phyloP scores from a whole-genome alignment of 2,797 vertebrate species.

The Pangasius mekongensis region DNA sequence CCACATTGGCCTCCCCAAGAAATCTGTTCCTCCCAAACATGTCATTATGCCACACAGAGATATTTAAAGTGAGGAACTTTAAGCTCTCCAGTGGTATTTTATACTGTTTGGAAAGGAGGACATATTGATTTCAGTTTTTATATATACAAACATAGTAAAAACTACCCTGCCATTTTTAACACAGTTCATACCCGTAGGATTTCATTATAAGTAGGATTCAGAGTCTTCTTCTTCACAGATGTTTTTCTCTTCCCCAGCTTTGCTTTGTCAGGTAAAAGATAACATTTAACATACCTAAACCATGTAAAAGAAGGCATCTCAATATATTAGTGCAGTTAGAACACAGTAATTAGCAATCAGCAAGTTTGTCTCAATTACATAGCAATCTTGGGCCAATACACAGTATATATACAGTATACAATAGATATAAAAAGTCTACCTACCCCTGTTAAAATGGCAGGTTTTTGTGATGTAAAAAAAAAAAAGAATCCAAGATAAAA shows the following conservation, averaged over 20 bases:
- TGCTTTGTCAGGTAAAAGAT: constrained; percentile 89
- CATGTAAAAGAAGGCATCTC: background rate
- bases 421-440: too few species aligned
- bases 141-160: background rate
- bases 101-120: constrained; percentile 74
- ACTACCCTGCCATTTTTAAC: background rate
- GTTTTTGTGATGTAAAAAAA: too few species aligned
- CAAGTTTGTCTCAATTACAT: background rate
- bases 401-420: too few species aligned
- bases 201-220: constrained; percentile 92
- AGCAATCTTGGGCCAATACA: background rate
- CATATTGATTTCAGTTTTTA: background rate
- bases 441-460: too few species aligned
- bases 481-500: too few species aligned
- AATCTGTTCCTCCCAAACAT: constrained; percentile 90
- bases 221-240: constrained; percentile 86
- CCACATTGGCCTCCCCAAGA: constrained; percentile 88
- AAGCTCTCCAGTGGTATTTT: constrained; percentile 80
- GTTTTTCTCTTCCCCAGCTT: constrained; percentile 94
- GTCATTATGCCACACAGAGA: constrained; percentile 94
- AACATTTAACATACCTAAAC: constrained; percentile 92
- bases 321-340: background rate
- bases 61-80: constrained; percentile 81
- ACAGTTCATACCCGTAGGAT: constrained; percentile 83
- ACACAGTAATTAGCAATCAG: background rate